Conservation (phyloP, 2,797 vertebrate species). For the Lepidocolaptes lacrymiger region DNA sequence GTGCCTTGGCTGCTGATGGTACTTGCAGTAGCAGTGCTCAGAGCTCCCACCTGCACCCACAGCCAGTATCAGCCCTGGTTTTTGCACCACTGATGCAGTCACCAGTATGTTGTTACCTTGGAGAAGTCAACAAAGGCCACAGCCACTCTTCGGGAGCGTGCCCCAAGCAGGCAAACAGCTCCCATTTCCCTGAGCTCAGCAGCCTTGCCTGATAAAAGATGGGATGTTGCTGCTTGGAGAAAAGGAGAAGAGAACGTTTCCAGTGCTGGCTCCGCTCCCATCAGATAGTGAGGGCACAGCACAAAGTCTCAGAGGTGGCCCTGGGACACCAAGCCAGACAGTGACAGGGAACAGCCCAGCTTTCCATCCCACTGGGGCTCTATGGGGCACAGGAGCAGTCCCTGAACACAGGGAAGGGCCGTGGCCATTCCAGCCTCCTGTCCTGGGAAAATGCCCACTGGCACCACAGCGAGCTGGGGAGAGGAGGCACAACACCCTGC, state of each 20-base stretch:
- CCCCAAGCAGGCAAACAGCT: neutral
- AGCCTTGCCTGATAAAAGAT: constrained; percentile 21
- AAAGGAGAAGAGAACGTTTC: neutral
- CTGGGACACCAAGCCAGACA: neutral
- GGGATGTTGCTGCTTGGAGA: neutral
- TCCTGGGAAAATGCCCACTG: neutral
- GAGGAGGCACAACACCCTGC: neutral
- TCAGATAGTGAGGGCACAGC: neutral
- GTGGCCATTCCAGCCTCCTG: neutral
- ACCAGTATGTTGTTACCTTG: neutral
- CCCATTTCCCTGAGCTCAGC: constrained; percentile 35
- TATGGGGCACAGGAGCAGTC: neutral
- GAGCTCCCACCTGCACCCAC: neutral
- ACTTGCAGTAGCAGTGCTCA: neutral
- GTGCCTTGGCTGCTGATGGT: neutral
- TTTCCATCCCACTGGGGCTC: neutral
- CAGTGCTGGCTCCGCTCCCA: neutral
- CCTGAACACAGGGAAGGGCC: neutral
- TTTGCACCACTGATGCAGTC: neutral
- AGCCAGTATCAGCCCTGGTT: neutral
- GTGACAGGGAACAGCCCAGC: fast-evolving
- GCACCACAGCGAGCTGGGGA: fast-evolving
- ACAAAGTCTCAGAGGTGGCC: neutral
- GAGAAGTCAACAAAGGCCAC: neutral
- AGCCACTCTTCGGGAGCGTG: neutral